These are phyloP conservation scores for Xestia xanthographa DNA, from an alignment of 2,888 invertebrate species.

Conservation along the genomic window DNA sequence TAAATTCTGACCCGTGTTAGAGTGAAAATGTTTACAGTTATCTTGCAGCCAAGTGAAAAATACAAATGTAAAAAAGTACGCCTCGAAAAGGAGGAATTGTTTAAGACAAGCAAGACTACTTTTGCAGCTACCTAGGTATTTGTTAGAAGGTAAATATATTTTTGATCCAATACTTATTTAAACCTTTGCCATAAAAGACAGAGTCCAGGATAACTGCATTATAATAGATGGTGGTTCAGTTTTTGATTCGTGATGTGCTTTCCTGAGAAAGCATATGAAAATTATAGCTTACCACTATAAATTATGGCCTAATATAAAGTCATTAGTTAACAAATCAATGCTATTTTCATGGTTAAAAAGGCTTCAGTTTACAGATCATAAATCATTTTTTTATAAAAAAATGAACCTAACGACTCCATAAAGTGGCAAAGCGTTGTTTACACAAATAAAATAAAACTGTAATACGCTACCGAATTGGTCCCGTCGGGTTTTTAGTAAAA, in stretches of 20 bases:
- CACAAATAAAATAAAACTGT: slow-evolving; percentile 82
- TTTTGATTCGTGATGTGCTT: neutral
- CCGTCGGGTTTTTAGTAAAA: slow-evolving; percentile 79
- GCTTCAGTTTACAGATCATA: slow-evolving; percentile 73
- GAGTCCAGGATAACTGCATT: neutral
- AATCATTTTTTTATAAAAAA: slow-evolving; percentile 79
- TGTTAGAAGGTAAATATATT: neutral
- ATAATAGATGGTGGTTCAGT: neutral
- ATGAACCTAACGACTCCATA: slow-evolving; percentile 79
- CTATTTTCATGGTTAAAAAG: slow-evolving; percentile 51
- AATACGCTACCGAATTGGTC: slow-evolving; percentile 83
- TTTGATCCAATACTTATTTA: neutral
- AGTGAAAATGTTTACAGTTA: neutral
- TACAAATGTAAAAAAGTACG: neutral
- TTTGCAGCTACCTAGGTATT: neutral
- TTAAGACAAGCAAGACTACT: neutral
- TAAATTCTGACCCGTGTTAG: neutral
- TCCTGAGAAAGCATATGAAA: neutral
- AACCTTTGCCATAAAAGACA: neutral
- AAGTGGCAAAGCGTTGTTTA: slow-evolving; percentile 78
- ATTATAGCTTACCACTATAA: neutral
- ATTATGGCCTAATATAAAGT: slow-evolving; percentile 14
- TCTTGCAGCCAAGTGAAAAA: neutral
- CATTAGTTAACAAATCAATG: slow-evolving; percentile 40
- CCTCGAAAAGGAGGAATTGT: neutral